Conservation (phyloP, 1,140 invertebrate genomes). For the Forficula auricularia region DNA sequence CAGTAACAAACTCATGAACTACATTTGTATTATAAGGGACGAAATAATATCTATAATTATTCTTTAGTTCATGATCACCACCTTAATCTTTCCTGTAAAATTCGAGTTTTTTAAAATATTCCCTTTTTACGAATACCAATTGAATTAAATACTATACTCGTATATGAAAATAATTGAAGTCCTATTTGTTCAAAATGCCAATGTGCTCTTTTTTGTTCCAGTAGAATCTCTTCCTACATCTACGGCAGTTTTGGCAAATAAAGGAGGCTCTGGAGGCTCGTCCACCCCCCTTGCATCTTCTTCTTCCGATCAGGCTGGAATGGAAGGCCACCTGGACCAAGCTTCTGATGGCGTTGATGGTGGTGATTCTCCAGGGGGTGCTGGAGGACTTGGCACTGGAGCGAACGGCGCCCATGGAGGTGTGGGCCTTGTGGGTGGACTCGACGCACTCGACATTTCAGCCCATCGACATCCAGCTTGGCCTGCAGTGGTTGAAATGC, state of each 20-base stretch:
- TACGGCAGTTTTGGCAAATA: constrained; percentile 38
- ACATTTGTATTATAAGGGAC: no score
- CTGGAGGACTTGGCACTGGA: constrained; percentile 35
- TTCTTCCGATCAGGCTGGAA: constrained; percentile 22
- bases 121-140: no score
- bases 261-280: constrained; percentile 4
- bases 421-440: neutral
- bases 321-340: constrained; percentile 13
- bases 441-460: neutral
- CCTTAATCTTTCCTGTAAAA: no score
- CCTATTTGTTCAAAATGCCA: no score
- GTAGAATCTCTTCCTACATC: constrained; percentile 49
- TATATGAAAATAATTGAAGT: no score
- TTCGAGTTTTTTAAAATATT: no score
- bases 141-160: no score
- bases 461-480: constrained; percentile 24
- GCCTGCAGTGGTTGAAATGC: constrained; percentile 62
- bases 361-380: constrained; percentile 37
- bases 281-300: constrained; percentile 25
- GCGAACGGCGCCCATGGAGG: constrained; percentile 31
- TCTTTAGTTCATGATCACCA: no score
- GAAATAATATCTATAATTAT: no score
- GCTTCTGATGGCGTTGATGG: constrained; percentile 35
- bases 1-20: no score
- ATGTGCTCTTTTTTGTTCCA: no score